Evolutionary conservation across 2,113 vertebrate species (phyloP).

Genomic region (Tragelaphus strepsiceros): DNA sequence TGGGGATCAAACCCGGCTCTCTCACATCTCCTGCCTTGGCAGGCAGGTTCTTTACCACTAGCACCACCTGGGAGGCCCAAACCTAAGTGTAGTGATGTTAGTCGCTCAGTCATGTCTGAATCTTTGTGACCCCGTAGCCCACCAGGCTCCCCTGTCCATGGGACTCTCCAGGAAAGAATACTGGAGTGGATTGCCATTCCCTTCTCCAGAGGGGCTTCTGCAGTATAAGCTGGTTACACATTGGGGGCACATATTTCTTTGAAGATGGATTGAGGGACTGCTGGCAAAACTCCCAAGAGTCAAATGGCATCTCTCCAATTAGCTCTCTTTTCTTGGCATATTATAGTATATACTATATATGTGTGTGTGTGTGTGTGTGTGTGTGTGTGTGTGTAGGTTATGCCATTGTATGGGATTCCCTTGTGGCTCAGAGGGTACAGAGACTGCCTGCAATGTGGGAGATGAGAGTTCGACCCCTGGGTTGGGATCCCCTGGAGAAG

Average conservation of each 20-base stretch:
- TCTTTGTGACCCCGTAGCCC: neutral
- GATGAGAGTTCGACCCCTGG: rapidly evolving
- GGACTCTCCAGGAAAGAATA: neutral
- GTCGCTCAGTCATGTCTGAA: neutral
- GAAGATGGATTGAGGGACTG: neutral
- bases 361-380: neutral
- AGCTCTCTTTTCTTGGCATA: neutral
- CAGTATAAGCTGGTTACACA: neutral
- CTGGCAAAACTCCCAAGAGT: neutral
- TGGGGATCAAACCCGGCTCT: neutral
- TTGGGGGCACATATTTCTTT: neutral
- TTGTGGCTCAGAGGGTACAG: neutral
- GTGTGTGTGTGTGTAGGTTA: neutral
- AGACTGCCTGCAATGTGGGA: neutral
- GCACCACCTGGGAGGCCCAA: neutral
- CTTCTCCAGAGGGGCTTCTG: neutral
- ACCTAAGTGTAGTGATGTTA: neutral
- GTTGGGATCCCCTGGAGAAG: neutral
- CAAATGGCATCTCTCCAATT: neutral
- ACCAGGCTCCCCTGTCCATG: neutral
- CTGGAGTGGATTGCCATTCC: neutral
- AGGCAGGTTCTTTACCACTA: neutral
- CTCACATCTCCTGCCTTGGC: neutral
- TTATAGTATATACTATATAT: neutral
- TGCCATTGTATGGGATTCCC: neutral